Conservation (phyloP, 2,797 vertebrate species). For the Pseudochaenichthys georgianus region DNA sequence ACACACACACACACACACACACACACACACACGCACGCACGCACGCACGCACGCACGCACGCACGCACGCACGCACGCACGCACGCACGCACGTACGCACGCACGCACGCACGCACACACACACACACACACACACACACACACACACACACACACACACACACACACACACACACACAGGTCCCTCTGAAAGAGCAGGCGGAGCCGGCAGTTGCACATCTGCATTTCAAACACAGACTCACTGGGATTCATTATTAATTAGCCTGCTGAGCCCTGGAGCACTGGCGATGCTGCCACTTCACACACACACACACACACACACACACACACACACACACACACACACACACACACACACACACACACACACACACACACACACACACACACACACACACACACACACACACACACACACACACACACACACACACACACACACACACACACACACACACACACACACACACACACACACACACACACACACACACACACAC, state of each 20-base stretch:
- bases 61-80: too few relatives aligned
- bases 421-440: constrained; percentile 15
- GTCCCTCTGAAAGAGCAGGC: constrained; percentile 92
- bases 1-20: constrained; percentile 2
- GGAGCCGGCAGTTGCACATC: constrained; percentile 96
- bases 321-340: constrained; percentile 9
- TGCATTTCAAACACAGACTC: constrained; percentile 98
- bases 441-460: constrained; percentile 18
- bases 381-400: constrained; percentile 8
- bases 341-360: too few relatives aligned
- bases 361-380: constrained; percentile 46
- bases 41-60: constrained; percentile 25
- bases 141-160: constrained; percentile 29
- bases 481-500: constrained; percentile 32
- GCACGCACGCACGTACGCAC: too few relatives aligned
- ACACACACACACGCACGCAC: constrained; percentile 25
- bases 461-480: background rate
- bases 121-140: constrained; percentile 28
- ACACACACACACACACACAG: constrained; percentile 45
- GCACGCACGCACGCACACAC: constrained; percentile 20
- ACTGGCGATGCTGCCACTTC: constrained; percentile 88
- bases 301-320: constrained; percentile 25
- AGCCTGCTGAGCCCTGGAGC: constrained; percentile 97
- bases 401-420: constrained; percentile 31
- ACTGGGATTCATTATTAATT: constrained; percentile 99